These are phyloP conservation scores for Oophaga sylvatica DNA, from an alignment of 2,797 vertebrate genomes.

Conservation along the genomic window DNA sequence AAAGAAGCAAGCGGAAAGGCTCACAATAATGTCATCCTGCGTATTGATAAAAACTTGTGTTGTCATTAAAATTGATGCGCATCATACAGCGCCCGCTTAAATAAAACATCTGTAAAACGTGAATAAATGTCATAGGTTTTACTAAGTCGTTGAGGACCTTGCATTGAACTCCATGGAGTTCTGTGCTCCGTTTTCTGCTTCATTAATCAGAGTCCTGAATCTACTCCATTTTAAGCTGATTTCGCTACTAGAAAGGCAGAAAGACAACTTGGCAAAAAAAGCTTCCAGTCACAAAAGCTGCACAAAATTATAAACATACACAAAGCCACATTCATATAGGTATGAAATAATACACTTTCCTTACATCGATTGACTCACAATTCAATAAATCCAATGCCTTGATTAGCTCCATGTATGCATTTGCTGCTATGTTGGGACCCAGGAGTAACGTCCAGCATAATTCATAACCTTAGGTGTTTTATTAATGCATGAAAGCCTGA, in stretches of 20 bases:
- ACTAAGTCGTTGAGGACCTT: no score
- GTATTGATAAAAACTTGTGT: not conserved
- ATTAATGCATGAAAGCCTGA: constrained; percentile 74
- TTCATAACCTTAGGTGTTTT: constrained; percentile 23
- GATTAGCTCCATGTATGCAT: not conserved
- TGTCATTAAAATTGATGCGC: not conserved
- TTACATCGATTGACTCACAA: not conserved
- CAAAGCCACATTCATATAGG: not conserved
- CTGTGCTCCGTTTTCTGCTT: no score
- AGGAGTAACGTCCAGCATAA: not conserved
- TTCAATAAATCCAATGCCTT: not conserved
- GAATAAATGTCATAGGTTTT: not conserved
- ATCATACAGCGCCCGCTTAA: not conserved
- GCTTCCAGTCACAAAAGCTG: not conserved
- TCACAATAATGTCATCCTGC: not conserved
- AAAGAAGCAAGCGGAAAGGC: not conserved
- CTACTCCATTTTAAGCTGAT: not conserved
- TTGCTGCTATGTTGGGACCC: not conserved
- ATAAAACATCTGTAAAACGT: not conserved
- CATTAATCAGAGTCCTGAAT: not conserved
- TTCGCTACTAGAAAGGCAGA: not conserved
- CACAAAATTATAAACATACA: not conserved
- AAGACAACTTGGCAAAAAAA: not conserved
- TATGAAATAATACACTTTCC: not conserved
- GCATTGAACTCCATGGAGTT: no score